Base-by-base conservation (phyloP, 2,888 invertebrate species). In the Cryptocephalus moraei region DNA sequence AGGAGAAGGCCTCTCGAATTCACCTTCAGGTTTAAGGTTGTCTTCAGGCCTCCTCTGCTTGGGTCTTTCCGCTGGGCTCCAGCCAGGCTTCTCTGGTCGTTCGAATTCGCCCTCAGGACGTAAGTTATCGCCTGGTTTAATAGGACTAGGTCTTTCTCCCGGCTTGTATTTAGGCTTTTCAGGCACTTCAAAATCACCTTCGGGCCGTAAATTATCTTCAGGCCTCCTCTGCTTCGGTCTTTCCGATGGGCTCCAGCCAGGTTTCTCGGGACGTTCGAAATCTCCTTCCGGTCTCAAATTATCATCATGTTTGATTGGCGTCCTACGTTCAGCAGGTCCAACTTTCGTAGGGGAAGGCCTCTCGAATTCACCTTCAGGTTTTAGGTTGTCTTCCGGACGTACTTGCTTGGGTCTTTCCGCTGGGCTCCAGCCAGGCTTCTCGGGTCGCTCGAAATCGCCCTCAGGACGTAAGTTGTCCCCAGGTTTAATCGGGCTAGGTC, bases 381-480 rank as follows among this genome's bases (percentile, higher is more conserved):
- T 63, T 8, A 83, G 66, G 64, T 84, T 84, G 57, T 84, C 84
- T 52, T 77, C 73, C 22, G 81, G 82, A 57, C 52, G 70, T 67
- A 59, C 67, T 69, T 39, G 67, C 11, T 63, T 72, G 46, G 74
- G 72, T 54, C 74, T 73, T 61, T 78, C 76, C 1, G 70, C 73
- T 1, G 73, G 71, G 2, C 58, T 58, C 62, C 67, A 73, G 32
- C 67, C 55, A 1, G 67, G 66, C 57, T 69, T 56, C 46, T 70
- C 69, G 0, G 75, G 75, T 34, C 65, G 63, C 47, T 73, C 69
- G 59, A 79, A 78, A 0, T 76, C 75, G 10, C 77, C 81, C 83
- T 75, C 80, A 4, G 80, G 78, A 56, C 73, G 74, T 1, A 85
- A 67, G 62, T 85, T 85, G 60, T 86, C 82, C 49, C 71, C 71